These are phyloP conservation scores for Hydrotaea cyrtoneurina DNA, from an alignment of 2,888 invertebrate species.

Conservation along the genomic window DNA sequence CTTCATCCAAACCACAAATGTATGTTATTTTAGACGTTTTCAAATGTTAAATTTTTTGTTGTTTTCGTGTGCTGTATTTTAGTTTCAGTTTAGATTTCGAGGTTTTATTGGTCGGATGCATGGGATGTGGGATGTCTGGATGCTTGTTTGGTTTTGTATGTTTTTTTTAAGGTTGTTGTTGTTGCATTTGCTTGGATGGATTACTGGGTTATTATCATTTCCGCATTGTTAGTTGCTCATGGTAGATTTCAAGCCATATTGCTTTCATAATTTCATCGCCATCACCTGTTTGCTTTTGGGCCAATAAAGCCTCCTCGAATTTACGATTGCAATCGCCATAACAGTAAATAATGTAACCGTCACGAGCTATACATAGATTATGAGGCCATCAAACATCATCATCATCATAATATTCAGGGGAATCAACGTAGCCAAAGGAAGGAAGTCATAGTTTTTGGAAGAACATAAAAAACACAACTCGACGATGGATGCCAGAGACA, in stretches of 20 bases:
- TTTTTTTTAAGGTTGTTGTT: slow-evolving; percentile 27
- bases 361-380: slow-evolving; percentile 76
- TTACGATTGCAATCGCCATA: slow-evolving; percentile 81
- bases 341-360: slow-evolving; percentile 81
- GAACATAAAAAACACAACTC: not conserved
- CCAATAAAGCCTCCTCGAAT: slow-evolving; percentile 80
- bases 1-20: not conserved
- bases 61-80: slow-evolving; percentile 59
- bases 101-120: slow-evolving; percentile 18
- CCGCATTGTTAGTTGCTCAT: slow-evolving; percentile 77
- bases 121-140: not conserved
- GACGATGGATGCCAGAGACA: not conserved
- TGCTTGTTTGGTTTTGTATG: slow-evolving; percentile 2
- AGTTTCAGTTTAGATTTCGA: slow-evolving; percentile 1
- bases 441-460: not conserved
- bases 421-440: not conserved
- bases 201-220: slow-evolving; percentile 63
- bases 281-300: slow-evolving; percentile 81
- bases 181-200: slow-evolving; percentile 13
- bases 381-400: not conserved
- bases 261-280: slow-evolving; percentile 81
- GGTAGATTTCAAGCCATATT: slow-evolving; percentile 81
- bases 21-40: not conserved
- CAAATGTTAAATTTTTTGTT: slow-evolving; percentile 64
- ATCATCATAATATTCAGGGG: slow-evolving; percentile 32